A percentile compares a stretch with the other conserved stretches of the same genome.
Evolutionary conservation across 1,140 invertebrate genomes (phyloP).

Genomic region (Copidosoma floridanum): DNA sequence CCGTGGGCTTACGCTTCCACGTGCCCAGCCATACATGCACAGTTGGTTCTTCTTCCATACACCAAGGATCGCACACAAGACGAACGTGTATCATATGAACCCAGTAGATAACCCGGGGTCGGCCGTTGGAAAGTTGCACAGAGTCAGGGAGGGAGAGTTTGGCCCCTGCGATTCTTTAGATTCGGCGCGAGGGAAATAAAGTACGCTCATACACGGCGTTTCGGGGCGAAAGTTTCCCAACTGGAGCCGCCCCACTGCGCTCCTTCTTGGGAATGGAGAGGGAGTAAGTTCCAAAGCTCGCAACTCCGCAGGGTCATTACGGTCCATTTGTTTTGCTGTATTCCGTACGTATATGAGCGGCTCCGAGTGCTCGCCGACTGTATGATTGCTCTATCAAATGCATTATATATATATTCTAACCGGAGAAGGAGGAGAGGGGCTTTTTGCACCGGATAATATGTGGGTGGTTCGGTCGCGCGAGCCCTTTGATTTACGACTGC

Average conservation of each 20-base stretch:
- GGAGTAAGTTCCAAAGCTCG: not conserved
- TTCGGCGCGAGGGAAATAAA: not conserved
- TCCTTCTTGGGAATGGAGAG: not conserved
- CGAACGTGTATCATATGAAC: too few species aligned
- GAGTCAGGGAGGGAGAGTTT: not conserved
- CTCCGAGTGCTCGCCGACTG: not conserved
- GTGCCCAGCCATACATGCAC: not conserved
- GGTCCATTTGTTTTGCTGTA: conserved; percentile 9
- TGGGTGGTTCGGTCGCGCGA: too few species aligned
- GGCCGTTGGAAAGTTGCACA: not conserved
- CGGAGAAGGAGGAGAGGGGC: too few species aligned
- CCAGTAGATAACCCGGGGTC: too few species aligned
- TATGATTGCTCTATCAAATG: conserved; percentile 13
- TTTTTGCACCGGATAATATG: too few species aligned
- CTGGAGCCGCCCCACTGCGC: not conserved
- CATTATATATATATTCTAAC: conserved; percentile 13
- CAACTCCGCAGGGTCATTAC: conserved; percentile 1
- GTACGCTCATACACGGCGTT: not conserved
- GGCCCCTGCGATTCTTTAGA: conserved; percentile 7
- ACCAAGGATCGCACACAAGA: too few species aligned
- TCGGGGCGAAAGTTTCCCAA: not conserved
- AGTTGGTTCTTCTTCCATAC: too few species aligned
- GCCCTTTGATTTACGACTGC: not conserved
- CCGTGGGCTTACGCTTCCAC: not conserved
- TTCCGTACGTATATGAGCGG: not conserved